Base-by-base conservation (phyloP, 1,140 invertebrate genomes). In the Adoxophyes honmai region DNA sequence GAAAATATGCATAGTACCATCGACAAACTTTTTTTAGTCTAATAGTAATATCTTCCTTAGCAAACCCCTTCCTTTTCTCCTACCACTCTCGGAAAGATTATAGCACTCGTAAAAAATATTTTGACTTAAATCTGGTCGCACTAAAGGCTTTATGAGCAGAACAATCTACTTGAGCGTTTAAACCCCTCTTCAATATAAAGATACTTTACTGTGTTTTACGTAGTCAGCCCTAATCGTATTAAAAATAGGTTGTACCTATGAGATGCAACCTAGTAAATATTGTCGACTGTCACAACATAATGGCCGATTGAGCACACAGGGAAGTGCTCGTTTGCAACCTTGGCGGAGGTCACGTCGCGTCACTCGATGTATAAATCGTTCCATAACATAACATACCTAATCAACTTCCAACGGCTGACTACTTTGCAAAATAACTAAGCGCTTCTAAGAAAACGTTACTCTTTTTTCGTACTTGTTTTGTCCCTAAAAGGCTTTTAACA, bases 331-430 rank as follows among this genome's bases (percentile, higher is more conserved):
- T 66, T 60, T 51, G 59, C 75, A 82, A 84, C 85, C 85, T 86
- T 88, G 82, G 70, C 59, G 64, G 81, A 88, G 85, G 85, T 88
- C 84, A 72, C 70, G 58, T 34, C 70, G 65, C 81, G 81, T 85
- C 81, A 87, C 68, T 76, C 78, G 75, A 82, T 74, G 78, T 70
- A 78, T 80, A 83, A 77, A 81, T 75, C 75, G 77, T 83, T 85
- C 75, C 73, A 83, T 81, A 82, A 51, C 44, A 42, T 57, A 28
- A 57, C 42, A 75, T 64, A 64, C 55, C 55, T 52, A 13, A 48
- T 48, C 18, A 33, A 28, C 11, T 52, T 52, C 15, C n/a, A 13
- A 21, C 56, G 10, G 33, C 28, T 15, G 13, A 36, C 18, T 57
- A 38, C 44, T 48, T 62, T 51, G 58, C 53, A 39, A 58, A 77